Evolutionary conservation across 2,888 invertebrate species (phyloP), one percentile per base, ranked within the genome.

Genomic region (Hemicrepidius hirtus): DNA sequence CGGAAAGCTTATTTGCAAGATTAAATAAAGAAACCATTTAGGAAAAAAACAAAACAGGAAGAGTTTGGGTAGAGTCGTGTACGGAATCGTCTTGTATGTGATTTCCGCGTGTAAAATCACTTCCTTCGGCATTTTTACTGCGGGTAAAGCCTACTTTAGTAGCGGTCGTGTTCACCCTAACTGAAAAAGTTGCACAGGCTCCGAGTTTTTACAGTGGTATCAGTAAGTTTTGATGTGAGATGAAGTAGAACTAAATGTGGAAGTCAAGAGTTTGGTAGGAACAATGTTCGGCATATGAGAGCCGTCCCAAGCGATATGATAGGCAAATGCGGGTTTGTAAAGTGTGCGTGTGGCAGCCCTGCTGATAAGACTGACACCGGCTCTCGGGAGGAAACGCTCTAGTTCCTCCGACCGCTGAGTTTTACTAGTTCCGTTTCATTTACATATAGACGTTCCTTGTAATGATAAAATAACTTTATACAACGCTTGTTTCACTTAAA

Each of bases 241-340:
- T 74, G 71, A 71, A 64, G 74, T 71, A 66, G 71, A 74, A 74
- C 67, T 71, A 74, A 74, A 74, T 64, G 74, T 62, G 49, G 62
- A 37, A 71, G 59, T 62, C 66, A 32, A 64, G 71, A 74, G 60
- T 70, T 59, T 62, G 40, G 60, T 40, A 68, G 59, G 53, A 69
- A 73, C 73, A 73, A 73, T 73, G 73, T 73, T 74, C 67, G 60
- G 65, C 77, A 78, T 78, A 77, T 75, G 74, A 76, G 78, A 78
- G 75, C 68, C 71, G 80, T 81, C 81, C 81, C 81, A 71, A 72
- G 79, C 68, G 81, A 77, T 76, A 78, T 78, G 81, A 81, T 81
- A 81, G 80, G 81, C 79, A 80, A 80, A 80, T 80, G 78, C 76
- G 78, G 80, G 78, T 77, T 80, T 80, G 79, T 80, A 77, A 78